Conservation (phyloP, 2,888 invertebrate species). For the Parelbella ahira region DNA sequence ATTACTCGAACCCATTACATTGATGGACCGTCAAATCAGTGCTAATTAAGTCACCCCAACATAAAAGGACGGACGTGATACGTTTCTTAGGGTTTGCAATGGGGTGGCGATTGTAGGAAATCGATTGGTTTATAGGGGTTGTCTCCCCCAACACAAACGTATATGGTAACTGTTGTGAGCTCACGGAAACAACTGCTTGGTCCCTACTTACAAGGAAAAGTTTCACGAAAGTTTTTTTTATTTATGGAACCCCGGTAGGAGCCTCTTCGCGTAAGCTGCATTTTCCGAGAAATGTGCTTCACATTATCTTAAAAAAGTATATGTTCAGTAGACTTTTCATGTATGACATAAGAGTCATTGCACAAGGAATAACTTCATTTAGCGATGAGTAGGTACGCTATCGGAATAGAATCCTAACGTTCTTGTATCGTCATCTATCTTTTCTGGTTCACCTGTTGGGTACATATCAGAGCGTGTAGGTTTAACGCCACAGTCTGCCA, state of each 20-base stretch:
- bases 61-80: constrained; percentile 24
- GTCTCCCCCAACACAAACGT: constrained; percentile 24
- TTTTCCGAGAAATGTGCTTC: no score
- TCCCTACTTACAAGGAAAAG: constrained; percentile 23
- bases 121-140: constrained; percentile 23
- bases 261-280: constrained; percentile 9
- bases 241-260: constrained; percentile 11
- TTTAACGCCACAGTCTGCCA: no score
- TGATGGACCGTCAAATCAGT: constrained; percentile 31
- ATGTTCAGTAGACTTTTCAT: no score
- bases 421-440: no score
- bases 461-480: no score
- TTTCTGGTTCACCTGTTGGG: no score
- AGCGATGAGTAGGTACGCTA: no score
- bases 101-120: constrained; percentile 24
- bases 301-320: no score
- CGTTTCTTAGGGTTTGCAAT: constrained; percentile 22
- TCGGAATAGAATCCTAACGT: no score
- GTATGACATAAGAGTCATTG: no score
- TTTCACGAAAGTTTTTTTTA: constrained; percentile 21
- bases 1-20: constrained; percentile 23
- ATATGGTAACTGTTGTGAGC: constrained; percentile 22
- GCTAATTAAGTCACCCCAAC: constrained; percentile 30
- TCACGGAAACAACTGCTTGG: constrained; percentile 19
- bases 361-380: no score